Conservation (phyloP, 2,797 vertebrate genomes). For the Hylomyscus alleni region DNA sequence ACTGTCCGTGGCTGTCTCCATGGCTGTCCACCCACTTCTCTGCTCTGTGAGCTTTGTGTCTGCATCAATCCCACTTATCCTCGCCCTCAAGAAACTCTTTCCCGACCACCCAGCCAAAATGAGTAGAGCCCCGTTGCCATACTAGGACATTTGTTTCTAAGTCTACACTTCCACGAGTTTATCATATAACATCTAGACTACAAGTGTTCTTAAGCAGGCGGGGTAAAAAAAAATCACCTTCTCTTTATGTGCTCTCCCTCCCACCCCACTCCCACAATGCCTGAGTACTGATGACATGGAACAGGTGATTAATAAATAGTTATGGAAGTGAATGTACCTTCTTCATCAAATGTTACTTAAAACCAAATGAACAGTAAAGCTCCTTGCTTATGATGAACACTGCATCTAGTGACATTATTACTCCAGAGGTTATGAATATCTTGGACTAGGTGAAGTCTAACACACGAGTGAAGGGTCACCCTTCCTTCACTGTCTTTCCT, state of each 20-base stretch:
- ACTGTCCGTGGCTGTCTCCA: neutral
- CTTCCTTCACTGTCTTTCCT: slow-evolving; percentile 47
- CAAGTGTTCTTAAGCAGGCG: neutral
- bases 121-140: neutral
- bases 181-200: neutral
- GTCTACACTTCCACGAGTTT: neutral
- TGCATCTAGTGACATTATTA: neutral
- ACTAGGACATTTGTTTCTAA: neutral
- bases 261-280: neutral
- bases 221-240: neutral
- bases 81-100: slow-evolving; percentile 19
- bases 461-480: neutral
- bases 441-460: slow-evolving; percentile 28
- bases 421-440: slow-evolving; percentile 37
- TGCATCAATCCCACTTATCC: neutral
- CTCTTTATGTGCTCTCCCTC: neutral
- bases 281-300: neutral
- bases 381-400: slow-evolving; percentile 5
- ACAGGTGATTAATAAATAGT: neutral
- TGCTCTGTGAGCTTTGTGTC: neutral
- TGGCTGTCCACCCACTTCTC: neutral
- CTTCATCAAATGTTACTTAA: slow-evolving; percentile 35
- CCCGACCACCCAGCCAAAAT: slow-evolving; percentile 10
- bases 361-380: slow-evolving; percentile 56
- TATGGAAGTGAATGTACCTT: slow-evolving; percentile 22